Evolutionary conservation across 2,113 vertebrate species (phyloP), one percentile per base, ranked within the genome.

Genomic region (Irena cyanogastra): DNA sequence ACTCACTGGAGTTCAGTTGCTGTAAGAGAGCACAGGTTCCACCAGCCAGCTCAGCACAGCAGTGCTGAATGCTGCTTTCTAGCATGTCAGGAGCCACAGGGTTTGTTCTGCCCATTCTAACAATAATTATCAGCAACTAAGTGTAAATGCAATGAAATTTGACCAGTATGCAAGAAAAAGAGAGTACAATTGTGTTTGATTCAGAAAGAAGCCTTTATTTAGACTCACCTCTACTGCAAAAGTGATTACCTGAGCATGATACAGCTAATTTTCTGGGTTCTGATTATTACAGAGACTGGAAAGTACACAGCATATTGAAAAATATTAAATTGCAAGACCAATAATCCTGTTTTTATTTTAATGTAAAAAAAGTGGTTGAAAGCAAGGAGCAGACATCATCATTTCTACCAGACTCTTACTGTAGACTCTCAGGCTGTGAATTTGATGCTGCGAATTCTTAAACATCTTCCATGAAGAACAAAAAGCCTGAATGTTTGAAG

Each of bases 201-300:
- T 61, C 83, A 81, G 45, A 69, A 41, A 37, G 8, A 64, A 42
- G 33, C 23, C 69, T 68, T 87, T 70, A 49, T 71, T 95, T 87
- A 72, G 70, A 87, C 54, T 16, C 49, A 83, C 27, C 56, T 90
- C 52, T 69, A 52, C 52, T 39, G 66, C 44, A 47, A 23, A 75
- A 84, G 57, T 30, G 65, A 88, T 89, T 90, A 83, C 39, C 59
- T 72, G 81, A 93, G 70, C 83, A 91, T 69, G 56, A 94, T 91
- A 80, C 52, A 81, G 66, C 30, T 88, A 47, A 69, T 95, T 92
- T 90, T 94, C 88, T 93, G 65, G 71, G 61, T 26, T 96, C 77
- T 83, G 79, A 86, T 35, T 92, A 85, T 94, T 69, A 84, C 23
- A 89, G 53, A 87, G 26, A 45, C 63, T n/a, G 24, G 30, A 74